These are phyloP conservation scores for Gryon sp. DNA, from an alignment of 1,140 invertebrate genomes.

Conservation along the genomic window DNA sequence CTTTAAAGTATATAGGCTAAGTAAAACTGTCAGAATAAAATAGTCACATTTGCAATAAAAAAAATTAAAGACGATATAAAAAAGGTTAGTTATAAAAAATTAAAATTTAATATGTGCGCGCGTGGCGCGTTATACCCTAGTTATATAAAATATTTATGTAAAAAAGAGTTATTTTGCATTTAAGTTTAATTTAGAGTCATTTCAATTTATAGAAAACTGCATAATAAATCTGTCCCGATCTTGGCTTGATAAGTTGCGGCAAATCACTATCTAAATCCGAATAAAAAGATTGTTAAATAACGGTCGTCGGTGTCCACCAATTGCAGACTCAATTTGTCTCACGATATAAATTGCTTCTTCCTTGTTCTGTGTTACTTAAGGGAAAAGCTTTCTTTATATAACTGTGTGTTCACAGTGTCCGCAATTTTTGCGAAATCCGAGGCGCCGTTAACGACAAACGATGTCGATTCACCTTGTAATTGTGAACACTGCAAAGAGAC, in stretches of 20 bases:
- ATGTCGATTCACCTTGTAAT: slow-evolving; percentile 67
- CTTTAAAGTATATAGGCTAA: too few relatives aligned
- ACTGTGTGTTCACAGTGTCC: slow-evolving; percentile 52
- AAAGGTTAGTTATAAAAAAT: too few relatives aligned
- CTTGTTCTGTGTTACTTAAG: slow-evolving; percentile 54
- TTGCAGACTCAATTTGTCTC: slow-evolving; percentile 58
- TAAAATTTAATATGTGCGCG: not conserved
- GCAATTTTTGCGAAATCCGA: slow-evolving; percentile 58
- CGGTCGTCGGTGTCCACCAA: slow-evolving; percentile 39
- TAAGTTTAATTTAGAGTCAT: too few relatives aligned
- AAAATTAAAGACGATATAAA: too few relatives aligned
- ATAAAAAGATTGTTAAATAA: slow-evolving; percentile 62
- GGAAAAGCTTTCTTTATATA: slow-evolving; percentile 59
- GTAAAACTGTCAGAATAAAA: too few relatives aligned
- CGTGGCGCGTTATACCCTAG: too few relatives aligned
- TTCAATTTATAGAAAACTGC: slow-evolving; percentile 36
- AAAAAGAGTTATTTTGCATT: too few relatives aligned
- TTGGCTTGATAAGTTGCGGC: slow-evolving; percentile 17
- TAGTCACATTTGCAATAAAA: too few relatives aligned
- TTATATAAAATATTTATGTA: too few relatives aligned
- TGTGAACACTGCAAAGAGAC: slow-evolving; percentile 69
- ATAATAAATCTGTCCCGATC: slow-evolving; percentile 37
- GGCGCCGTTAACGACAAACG: slow-evolving; percentile 54
- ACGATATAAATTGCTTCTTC: slow-evolving; percentile 61
- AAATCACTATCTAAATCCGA: slow-evolving; percentile 40